phyloP scores from a whole-genome alignment of 2,797 vertebrate genomes.

The Pseudopleuronectes americanus region DNA sequence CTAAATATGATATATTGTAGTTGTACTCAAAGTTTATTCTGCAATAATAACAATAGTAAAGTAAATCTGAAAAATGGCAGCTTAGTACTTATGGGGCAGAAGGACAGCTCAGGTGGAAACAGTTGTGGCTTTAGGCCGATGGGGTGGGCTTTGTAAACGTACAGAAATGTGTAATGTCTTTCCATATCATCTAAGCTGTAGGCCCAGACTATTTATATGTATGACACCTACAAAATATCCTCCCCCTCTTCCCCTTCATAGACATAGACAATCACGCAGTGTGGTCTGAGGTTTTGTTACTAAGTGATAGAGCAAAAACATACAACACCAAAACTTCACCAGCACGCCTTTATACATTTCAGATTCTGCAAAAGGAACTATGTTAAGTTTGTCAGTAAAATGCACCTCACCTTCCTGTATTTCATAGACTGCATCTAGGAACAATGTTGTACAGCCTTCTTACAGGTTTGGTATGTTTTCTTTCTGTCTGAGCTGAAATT shows the following conservation, averaged over 20 bases:
- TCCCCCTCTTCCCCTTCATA: conserved; percentile 28
- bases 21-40: too few species aligned
- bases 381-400: neutral
- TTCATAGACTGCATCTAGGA: neutral
- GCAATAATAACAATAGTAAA: too few species aligned
- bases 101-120: conserved; percentile 8
- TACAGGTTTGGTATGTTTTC: neutral
- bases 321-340: conserved; percentile 45
- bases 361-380: neutral
- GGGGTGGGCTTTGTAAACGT: neutral
- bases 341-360: conserved; percentile 23
- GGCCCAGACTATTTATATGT: conserved; percentile 61
- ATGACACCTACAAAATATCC: conserved; percentile 36
- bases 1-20: too few species aligned
- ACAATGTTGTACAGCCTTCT: neutral
- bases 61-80: too few species aligned
- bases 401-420: neutral
- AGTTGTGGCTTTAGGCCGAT: neutral
- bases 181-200: conserved; percentile 15
- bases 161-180: conserved; percentile 15
- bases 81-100: neutral
- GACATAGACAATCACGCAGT: conserved; percentile 45
- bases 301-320: conserved; percentile 61
- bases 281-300: conserved; percentile 80
- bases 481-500: conserved; percentile 38